phyloP scores from a whole-genome alignment of 2,888 invertebrate species.

The Cyclophora albipunctata region DNA sequence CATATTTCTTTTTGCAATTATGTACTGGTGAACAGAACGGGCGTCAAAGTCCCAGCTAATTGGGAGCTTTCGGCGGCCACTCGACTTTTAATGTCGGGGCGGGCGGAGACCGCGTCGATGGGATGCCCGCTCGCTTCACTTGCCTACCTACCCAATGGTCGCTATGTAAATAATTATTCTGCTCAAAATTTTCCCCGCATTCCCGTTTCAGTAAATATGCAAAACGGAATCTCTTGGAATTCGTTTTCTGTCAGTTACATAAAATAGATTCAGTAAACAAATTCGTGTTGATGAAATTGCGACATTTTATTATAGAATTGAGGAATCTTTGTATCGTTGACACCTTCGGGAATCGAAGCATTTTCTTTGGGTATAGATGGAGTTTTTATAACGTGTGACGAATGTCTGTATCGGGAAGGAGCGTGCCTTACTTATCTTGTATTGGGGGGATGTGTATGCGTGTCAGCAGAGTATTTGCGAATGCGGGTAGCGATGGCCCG shows the following conservation, averaged over 20 bases:
- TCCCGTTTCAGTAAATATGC: constrained; percentile 38
- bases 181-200: constrained; percentile 33
- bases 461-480: constrained; percentile 20
- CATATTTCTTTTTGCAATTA: constrained; percentile 66
- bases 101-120: constrained; percentile 28
- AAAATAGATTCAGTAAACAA: constrained; percentile 16
- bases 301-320: constrained; percentile 14
- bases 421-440: too few species aligned
- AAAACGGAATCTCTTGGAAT: constrained; percentile 15
- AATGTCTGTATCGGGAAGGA: too few species aligned
- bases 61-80: constrained; percentile 63
- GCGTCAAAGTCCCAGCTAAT: constrained; percentile 66
- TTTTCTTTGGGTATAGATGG: too few species aligned
- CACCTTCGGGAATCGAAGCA: background rate
- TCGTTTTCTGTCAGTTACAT: constrained; percentile 15
- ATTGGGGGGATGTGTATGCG: constrained; percentile 10
- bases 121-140: constrained; percentile 21
- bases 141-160: constrained; percentile 32
- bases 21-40: constrained; percentile 42
- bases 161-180: constrained; percentile 47
- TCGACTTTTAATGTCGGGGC: constrained; percentile 55
- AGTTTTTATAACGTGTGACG: too few species aligned
- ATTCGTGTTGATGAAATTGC: constrained; percentile 18
- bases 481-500: constrained; percentile 14
- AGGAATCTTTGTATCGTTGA: constrained; percentile 7